Evolutionary conservation across 2,797 vertebrate species (phyloP), one percentile per base, ranked within the genome.

Genomic region (Helostoma temminkii): DNA sequence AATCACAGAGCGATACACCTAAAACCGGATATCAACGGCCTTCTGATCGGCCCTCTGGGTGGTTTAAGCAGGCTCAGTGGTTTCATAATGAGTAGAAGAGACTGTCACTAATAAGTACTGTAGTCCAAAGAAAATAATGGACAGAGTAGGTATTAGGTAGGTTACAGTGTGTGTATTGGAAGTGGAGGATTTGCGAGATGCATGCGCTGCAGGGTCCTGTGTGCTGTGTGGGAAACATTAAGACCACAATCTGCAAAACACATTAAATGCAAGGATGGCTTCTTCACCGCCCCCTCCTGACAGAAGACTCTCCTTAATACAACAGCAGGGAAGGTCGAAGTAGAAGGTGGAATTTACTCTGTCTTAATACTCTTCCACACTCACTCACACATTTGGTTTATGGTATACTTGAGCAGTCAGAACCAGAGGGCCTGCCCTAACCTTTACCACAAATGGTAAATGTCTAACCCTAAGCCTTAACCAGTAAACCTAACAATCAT

Each of bases 221-320:
- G 71, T 74, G 54, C 53, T 47, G 72, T 41, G 71, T 74, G 54
- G 82, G 81, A 91, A 90, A 83, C 18, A 26, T 63, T 59, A 70
- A 62, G 57, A 70, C 65, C 71, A 47, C 37, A 68, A 80, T 84
- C 91, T 93, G 92, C 81, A 88, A 91, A 93, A 93, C 21, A 70
- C 87, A 93, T 94, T 91, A 91, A 71, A 84, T 72, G 49, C 58
- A 61, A 76, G 67, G 85, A 88, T 58, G 90, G 76, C 83, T 86
- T 85, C 77, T 79, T 83, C 64, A 55, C 43, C 30, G 1, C 53
- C 56, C 54, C 37, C 56, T 56, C 70, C 75, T 80, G 78, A 85
- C 84, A 86, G 81, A 61, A 71, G 64, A 81, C 76, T 68, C 78
- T 87, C 89, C 90, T 91, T 88, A 91, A 84, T 86, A 85, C 80